A percentile compares a stretch with the other conserved stretches of the same genome.
Evolutionary conservation across 2,113 vertebrate genomes (phyloP).

Genomic region (Indicator maculatus): DNA sequence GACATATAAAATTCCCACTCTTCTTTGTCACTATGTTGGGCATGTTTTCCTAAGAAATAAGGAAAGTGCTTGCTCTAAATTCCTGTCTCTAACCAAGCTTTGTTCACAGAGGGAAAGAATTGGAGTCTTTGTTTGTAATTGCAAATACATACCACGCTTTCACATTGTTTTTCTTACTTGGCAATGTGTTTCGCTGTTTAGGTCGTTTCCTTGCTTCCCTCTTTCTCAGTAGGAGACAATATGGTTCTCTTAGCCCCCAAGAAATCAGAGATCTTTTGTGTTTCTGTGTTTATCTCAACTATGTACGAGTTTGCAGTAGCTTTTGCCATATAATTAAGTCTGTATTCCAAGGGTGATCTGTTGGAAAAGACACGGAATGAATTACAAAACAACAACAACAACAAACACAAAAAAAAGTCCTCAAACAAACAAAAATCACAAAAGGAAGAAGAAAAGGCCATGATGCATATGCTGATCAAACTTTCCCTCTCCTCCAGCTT

Average conservation of each 20-base stretch:
- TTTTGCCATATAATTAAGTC: not conserved
- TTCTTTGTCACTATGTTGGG: not conserved
- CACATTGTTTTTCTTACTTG: not conserved
- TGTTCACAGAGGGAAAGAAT: not conserved
- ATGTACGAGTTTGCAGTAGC: not conserved
- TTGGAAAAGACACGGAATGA: not conserved
- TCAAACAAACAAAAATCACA: not conserved
- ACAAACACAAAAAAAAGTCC: too few species aligned
- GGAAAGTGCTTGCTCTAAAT: not conserved
- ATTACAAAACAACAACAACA: not conserved
- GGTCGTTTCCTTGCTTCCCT: not conserved
- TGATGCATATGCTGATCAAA: not conserved
- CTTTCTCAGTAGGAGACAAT: slow-evolving; percentile 2
- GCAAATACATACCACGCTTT: not conserved
- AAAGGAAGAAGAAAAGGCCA: not conserved
- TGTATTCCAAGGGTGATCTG: not conserved
- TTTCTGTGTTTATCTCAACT: not conserved
- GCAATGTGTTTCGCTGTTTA: not conserved
- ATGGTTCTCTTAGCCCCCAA: not conserved
- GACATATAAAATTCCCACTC: not conserved
- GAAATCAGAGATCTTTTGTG: not conserved
- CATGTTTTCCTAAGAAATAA: not conserved
- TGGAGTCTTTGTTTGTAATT: not conserved
- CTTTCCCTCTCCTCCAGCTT: not conserved
- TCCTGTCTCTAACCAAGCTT: not conserved